These are phyloP conservation scores for Drosophila sp. DNA, from an alignment of 1,140 invertebrate genomes.

Conservation along the genomic window DNA sequence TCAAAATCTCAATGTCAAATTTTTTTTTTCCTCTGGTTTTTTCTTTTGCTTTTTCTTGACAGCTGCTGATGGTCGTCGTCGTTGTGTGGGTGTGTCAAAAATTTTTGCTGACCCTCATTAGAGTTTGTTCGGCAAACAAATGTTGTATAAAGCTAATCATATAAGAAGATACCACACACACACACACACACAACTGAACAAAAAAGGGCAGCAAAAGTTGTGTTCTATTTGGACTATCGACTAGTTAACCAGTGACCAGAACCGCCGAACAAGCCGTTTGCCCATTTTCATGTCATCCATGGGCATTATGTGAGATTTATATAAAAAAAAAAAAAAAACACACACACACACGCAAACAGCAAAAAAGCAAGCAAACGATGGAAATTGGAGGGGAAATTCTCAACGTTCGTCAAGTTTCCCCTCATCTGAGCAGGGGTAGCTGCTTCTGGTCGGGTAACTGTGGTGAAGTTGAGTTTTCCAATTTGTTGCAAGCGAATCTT, in stretches of 20 bases:
- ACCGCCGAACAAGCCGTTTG: constrained; percentile 30
- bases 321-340: constrained; percentile 28
- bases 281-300: constrained; percentile 58
- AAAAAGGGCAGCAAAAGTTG: not conserved
- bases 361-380: not conserved
- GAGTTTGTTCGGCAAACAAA: constrained; percentile 63
- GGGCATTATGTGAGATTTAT: constrained; percentile 62
- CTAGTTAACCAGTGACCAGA: constrained; percentile 17
- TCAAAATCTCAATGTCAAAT: constrained; percentile 37
- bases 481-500: constrained; percentile 53
- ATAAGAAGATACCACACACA: constrained; percentile 23
- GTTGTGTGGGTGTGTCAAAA: constrained; percentile 45
- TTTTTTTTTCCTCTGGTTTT: not conserved
- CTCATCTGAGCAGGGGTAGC: not conserved
- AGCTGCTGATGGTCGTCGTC: not conserved
- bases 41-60: constrained; percentile 3
- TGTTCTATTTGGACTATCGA: constrained; percentile 37
- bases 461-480: constrained; percentile 45
- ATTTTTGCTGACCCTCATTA: constrained; percentile 62
- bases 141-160: constrained; percentile 66
- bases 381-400: constrained; percentile 21
- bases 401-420: constrained; percentile 48
- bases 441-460: not conserved
- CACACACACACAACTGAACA: constrained; percentile 12
- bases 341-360: not conserved